Evolutionary conservation across 2,888 invertebrate species (phyloP).

Genomic region (Melitaea athalia): DNA sequence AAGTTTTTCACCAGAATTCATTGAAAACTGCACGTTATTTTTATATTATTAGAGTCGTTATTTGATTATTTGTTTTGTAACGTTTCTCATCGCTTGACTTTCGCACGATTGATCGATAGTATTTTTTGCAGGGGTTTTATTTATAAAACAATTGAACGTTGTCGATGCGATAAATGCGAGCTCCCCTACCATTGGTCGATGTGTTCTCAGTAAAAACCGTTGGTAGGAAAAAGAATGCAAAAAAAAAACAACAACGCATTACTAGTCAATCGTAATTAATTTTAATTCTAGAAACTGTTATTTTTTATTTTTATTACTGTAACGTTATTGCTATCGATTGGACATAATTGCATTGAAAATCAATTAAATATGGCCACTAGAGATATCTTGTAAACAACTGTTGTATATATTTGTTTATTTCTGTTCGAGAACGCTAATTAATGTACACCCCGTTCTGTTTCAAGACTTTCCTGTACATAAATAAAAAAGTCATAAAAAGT

Average conservation of each 20-base stretch:
- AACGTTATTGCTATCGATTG: conserved; percentile 36
- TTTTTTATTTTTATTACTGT: conserved; percentile 37
- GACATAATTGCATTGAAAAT: conserved; percentile 37
- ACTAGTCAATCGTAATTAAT: conserved; percentile 44
- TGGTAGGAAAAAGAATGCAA: conserved; percentile 45
- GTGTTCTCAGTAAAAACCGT: conserved; percentile 51
- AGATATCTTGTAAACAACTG: conserved; percentile 26
- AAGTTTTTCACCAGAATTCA: conserved; percentile 40
- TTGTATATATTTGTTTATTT: conserved; percentile 13
- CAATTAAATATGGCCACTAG: conserved; percentile 25
- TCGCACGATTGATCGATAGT: conserved; percentile 83
- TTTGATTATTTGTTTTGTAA: conserved; percentile 52
- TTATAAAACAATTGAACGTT: conserved; percentile 81
- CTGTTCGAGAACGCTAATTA: conserved; percentile 3
- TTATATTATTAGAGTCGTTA: conserved; percentile 45
- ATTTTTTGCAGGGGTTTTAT: conserved; percentile 79
- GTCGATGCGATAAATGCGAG: conserved; percentile 70
- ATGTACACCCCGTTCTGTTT: background rate
- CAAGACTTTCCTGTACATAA: background rate
- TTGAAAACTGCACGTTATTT: conserved; percentile 49
- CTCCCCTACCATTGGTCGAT: conserved; percentile 67
- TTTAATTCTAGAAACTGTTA: conserved; percentile 44
- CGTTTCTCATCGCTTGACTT: conserved; percentile 72
- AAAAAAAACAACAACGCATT: conserved; percentile 38
- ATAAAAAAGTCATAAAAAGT: background rate